Conservation (phyloP, 2,797 vertebrate species). For the Dryobates pubescens region DNA sequence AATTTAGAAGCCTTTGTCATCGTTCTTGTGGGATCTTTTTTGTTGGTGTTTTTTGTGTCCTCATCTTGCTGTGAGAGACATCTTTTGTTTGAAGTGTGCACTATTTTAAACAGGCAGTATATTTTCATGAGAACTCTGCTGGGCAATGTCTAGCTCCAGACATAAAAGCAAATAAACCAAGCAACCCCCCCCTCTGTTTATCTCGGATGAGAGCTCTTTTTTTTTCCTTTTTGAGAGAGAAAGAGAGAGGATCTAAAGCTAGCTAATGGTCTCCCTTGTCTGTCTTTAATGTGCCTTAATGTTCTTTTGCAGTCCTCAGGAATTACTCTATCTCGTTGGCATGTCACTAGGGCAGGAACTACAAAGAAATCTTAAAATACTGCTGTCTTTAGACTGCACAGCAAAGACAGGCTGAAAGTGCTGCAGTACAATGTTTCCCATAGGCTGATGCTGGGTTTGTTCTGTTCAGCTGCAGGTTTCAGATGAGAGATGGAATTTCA, state of each 20-base stretch:
- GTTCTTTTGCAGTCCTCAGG: neutral
- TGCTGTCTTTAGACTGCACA: neutral
- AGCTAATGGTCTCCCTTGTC: neutral
- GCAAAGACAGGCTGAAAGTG: neutral
- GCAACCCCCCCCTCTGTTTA: neutral
- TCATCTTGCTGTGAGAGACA: neutral
- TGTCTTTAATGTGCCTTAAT: neutral
- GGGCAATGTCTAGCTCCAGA: neutral
- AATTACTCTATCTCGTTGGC: neutral
- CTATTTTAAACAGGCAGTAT: neutral
- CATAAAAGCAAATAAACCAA: slow-evolving; percentile 49
- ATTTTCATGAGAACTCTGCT: neutral
- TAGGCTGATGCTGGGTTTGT: neutral
- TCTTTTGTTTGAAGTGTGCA: neutral
- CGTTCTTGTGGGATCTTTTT: neutral
- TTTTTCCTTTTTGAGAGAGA: neutral
- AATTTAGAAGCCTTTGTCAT: neutral
- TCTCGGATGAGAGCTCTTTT: neutral
- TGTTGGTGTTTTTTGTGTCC: neutral
- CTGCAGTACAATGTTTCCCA: neutral
- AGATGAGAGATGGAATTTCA: neutral
- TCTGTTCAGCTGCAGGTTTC: neutral
- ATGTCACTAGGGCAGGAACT: neutral
- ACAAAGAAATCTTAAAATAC: neutral
- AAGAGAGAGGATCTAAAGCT: neutral